phyloP scores from a whole-genome alignment of 2,113 vertebrate genomes.

The Hiodon alosoides region DNA sequence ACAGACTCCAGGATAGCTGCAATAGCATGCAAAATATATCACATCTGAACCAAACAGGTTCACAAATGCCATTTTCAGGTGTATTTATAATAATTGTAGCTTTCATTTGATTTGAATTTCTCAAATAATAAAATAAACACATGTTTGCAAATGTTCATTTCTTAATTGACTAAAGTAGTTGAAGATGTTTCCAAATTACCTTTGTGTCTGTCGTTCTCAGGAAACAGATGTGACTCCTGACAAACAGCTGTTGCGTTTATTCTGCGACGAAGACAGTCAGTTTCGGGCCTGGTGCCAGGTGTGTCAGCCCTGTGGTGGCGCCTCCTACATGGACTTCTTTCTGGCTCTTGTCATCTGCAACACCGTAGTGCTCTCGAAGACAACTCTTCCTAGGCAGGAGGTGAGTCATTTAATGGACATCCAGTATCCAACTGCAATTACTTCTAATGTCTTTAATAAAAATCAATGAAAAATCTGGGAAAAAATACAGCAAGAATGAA shows the following conservation, averaged over 20 bases:
- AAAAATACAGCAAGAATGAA: no score
- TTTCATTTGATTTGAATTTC: no score
- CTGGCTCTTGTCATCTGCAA: constrained; percentile 91
- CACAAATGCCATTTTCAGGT: no score
- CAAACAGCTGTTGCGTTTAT: constrained; percentile 69
- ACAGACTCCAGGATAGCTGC: no score
- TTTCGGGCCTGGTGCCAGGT: constrained; percentile 40
- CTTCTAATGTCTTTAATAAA: no score
- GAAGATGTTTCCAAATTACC: constrained; percentile 13
- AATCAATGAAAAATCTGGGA: no score
- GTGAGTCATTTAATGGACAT: constrained; percentile 57
- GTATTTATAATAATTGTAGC: no score
- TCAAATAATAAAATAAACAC: no score
- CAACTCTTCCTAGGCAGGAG: constrained; percentile 75
- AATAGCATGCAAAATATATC: no score
- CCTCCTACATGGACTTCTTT: constrained; percentile 83
- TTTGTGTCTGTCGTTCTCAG: constrained; percentile 48
- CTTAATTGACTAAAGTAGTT: constrained; percentile 31
- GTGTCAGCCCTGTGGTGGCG: constrained; percentile 36
- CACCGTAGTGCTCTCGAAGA: constrained; percentile 87
- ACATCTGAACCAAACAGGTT: no score
- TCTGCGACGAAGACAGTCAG: constrained; percentile 61
- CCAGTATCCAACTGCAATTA: no score
- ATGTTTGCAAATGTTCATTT: no score
- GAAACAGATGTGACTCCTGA: constrained; percentile 87